A percentile compares a stretch with the other conserved stretches of the same genome.
Conservation (phyloP, 30 jellyfish, hydroid and myxozoan species). For the Catostylus mosaicus region DNA sequence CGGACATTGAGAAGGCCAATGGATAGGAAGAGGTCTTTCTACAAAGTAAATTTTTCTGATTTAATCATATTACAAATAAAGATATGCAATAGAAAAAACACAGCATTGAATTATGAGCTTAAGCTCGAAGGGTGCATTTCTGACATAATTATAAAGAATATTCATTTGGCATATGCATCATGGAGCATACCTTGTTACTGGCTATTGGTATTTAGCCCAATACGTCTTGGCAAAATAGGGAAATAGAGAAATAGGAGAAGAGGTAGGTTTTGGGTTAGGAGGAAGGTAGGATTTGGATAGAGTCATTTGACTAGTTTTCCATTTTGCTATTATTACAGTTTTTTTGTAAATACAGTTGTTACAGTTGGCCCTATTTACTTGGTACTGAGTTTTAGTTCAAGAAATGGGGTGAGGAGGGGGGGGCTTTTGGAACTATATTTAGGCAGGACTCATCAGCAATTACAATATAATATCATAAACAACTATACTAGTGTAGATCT, state of each 20-base stretch:
- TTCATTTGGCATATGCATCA: background rate
- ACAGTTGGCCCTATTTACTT: too few relatives aligned
- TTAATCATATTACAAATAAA: background rate
- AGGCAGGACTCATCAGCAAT: background rate
- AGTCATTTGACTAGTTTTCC: too few relatives aligned
- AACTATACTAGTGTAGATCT: background rate
- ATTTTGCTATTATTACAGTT: too few relatives aligned
- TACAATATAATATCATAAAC: background rate
- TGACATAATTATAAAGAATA: background rate
- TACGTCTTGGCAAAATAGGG: too few relatives aligned
- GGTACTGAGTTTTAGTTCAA: too few relatives aligned
- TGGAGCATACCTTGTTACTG: background rate
- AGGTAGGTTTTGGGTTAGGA: too few relatives aligned
- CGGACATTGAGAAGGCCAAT: slow-evolving; percentile 12
- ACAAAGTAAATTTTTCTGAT: background rate
- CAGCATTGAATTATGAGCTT: background rate
- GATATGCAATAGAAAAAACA: background rate
- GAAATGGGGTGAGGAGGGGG: too few relatives aligned
- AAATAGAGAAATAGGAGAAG: too few relatives aligned
- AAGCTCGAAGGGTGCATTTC: background rate
- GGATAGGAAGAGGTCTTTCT: slow-evolving; percentile 34
- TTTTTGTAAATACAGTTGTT: too few relatives aligned
- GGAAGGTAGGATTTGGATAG: too few relatives aligned
- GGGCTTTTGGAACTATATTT: too few relatives aligned
- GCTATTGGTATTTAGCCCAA: too few relatives aligned